A percentile compares a stretch with the other conserved stretches of the same genome.
These are phyloP conservation scores for Notechis scutatus DNA, from an alignment of 2,113 vertebrate genomes.

Conservation along the genomic window DNA sequence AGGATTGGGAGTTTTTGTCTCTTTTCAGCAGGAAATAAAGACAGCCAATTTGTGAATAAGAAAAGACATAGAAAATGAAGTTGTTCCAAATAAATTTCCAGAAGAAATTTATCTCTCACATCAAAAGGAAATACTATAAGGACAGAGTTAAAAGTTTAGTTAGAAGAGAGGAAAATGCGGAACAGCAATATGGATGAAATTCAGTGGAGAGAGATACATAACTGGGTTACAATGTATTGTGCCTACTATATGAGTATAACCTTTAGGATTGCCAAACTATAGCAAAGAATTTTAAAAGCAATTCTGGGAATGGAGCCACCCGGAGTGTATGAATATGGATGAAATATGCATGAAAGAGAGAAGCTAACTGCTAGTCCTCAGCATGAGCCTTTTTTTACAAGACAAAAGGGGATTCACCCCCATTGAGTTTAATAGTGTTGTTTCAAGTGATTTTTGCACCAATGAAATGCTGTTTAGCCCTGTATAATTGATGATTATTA, in stretches of 20 bases:
- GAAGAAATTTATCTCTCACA: neutral
- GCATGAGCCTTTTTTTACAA: neutral
- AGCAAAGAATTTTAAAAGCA: neutral
- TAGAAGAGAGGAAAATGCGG: neutral
- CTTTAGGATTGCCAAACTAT: neutral
- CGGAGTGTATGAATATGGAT: neutral
- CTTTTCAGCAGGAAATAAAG: neutral
- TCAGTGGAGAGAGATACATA: neutral
- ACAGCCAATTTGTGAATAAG: neutral
- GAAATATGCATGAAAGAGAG: neutral
- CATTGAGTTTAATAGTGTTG: neutral
- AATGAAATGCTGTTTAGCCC: neutral
- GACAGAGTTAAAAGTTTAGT: neutral
- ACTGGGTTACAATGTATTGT: neutral
- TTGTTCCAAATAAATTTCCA: neutral
- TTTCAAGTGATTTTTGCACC: neutral
- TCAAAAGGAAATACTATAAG: neutral
- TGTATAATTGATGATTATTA: neutral
- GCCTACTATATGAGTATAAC: neutral
- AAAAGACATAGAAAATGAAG: neutral
- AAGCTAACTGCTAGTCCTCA: neutral
- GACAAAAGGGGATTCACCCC: neutral
- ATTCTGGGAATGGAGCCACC: neutral
- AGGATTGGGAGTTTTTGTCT: neutral
- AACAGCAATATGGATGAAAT: neutral